phyloP scores from a whole-genome alignment of 1,140 invertebrate species.

The Fopius arisanus region DNA sequence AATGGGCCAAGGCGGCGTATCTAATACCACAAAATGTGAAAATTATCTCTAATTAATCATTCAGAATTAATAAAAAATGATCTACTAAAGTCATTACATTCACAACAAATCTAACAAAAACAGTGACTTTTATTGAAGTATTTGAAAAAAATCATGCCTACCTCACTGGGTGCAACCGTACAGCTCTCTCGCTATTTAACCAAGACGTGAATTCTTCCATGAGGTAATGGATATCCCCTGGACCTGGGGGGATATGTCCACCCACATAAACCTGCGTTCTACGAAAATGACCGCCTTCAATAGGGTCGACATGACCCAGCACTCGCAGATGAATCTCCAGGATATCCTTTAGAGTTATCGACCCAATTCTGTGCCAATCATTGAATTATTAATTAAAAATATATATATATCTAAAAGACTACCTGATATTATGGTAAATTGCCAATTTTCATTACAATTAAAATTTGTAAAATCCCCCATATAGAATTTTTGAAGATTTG shows the following conservation, averaged over 20 bases:
- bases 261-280: constrained; percentile 91
- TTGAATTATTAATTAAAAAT: too few relatives aligned
- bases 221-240: constrained; percentile 78
- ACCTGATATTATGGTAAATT: too few relatives aligned
- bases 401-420: too few relatives aligned
- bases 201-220: constrained; percentile 91
- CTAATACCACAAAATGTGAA: constrained; percentile 57
- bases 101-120: too few relatives aligned
- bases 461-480: too few relatives aligned
- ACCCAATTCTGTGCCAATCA: constrained; percentile 44
- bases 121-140: constrained; percentile 3
- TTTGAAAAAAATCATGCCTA: constrained; percentile 53
- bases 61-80: constrained; percentile 8
- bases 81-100: too few relatives aligned
- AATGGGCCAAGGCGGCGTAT: constrained; percentile 93
- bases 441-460: too few relatives aligned
- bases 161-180: constrained; percentile 87
- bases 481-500: too few relatives aligned
- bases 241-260: constrained; percentile 86
- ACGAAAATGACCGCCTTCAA: constrained; percentile 84
- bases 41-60: not conserved
- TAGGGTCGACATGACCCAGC: constrained; percentile 91
- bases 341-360: constrained; percentile 80
- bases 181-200: constrained; percentile 87
- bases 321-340: constrained; percentile 92